A percentile compares a stretch with the other conserved stretches of the same genome.
Conservation (phyloP, 2,888 invertebrate genomes). For the Philereme vetulata region DNA sequence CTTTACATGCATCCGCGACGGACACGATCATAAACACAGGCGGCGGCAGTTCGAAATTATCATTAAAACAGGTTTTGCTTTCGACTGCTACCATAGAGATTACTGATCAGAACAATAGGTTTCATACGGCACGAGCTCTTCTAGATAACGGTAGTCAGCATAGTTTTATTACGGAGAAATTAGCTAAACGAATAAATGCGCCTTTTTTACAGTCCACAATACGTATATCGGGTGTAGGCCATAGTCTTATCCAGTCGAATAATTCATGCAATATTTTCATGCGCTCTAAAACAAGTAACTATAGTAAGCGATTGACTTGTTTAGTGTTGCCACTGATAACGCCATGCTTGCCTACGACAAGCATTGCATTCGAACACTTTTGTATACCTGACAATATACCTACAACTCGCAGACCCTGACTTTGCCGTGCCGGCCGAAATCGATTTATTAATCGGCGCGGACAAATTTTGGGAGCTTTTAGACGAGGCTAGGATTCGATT, state of each 20-base stretch:
- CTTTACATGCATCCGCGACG: conserved; percentile 5
- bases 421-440: conserved; percentile 5
- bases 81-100: conserved; percentile 10
- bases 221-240: conserved; percentile 32
- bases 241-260: conserved; percentile 30
- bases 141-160: conserved; percentile 31
- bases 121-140: conserved; percentile 1
- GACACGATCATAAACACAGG: too few relatives aligned
- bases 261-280: conserved; percentile 32
- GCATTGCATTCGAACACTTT: conserved; percentile 2
- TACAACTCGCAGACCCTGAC: conserved; percentile 6
- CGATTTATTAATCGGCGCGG: conserved; percentile 9
- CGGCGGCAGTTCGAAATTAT: conserved; percentile 1
- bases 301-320: conserved; percentile 25
- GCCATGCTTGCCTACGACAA: conserved; percentile 1
- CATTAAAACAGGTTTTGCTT: conserved; percentile 11
- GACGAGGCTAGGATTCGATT: conserved; percentile 4
- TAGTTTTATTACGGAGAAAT: conserved; percentile 33
- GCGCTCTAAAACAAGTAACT: too few relatives aligned
- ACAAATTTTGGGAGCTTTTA: conserved; percentile 10
- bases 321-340: conserved; percentile 29
- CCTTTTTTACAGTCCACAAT: conserved; percentile 37
- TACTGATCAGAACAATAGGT: conserved; percentile 5
- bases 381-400: conserved; percentile 5
- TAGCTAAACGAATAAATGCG: conserved; percentile 5